Base-by-base conservation (phyloP, 1,140 invertebrate species). In the Cepaea nemoralis region DNA sequence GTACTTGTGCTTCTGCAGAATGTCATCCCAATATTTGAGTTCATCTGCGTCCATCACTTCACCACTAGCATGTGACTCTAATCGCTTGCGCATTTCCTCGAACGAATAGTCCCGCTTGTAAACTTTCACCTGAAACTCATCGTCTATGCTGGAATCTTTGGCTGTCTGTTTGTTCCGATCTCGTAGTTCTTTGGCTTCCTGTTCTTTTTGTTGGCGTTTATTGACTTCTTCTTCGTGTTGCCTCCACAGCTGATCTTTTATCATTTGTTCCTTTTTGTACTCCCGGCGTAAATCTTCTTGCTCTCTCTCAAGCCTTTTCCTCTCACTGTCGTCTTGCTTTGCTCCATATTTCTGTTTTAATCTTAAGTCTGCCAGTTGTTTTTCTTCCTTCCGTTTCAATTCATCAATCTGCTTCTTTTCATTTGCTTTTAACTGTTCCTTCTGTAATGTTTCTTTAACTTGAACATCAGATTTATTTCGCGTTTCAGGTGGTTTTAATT, bases 11-110 rank as follows among this genome's bases (percentile, higher is more conserved):
- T 80, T 80, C 48, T 80, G 12, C 12, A 80, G 59, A 39, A 80
- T 80, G n/a, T 71, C 67, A 48, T 80, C 78, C 78, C 78, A 80
- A 33, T 80, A 73, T 55, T 73, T 80, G 27, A 55, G 78, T 48
- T 80, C 67, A 16, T 71, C 78, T 10, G 40, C 45, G 45, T 35
- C 35, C 35, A 73, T 80, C 5, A 59, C 33, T 1, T 48, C 6
- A 16, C 42, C 67, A 14, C 78, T 63, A 19, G 35, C 42, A 42
- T 40, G 42, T 0, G 78, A 12, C 69, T 80, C 78, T 14, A 80
- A 42, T n/a, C 67, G 50, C 39, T 80, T 71, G 31, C 78, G 67
- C 8, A 80, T 31, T 5, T 71, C 78, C 3, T 16, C 3, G 48
- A 80, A 80, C 3, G 78, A 50, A 40, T 80, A 80, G 35, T 80